Conservation (phyloP, 2,797 vertebrate species). For the Micrastur ruficollis region DNA sequence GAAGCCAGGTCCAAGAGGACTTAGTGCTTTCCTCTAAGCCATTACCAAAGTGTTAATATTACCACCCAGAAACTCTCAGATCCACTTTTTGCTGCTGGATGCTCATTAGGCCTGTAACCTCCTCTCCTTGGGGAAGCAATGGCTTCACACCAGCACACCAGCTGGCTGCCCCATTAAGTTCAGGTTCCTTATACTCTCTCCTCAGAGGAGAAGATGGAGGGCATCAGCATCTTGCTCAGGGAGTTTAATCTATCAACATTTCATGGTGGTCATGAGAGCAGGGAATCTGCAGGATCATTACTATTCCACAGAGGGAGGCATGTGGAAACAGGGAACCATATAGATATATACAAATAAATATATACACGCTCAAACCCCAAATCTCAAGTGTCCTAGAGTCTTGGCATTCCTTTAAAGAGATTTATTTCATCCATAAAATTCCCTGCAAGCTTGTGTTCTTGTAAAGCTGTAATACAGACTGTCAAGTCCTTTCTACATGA, state of each 20-base stretch:
- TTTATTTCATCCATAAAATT: slow-evolving; percentile 42
- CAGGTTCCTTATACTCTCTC: background rate
- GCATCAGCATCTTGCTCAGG: background rate
- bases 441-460: background rate
- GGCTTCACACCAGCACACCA: slow-evolving; percentile 57
- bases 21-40: slow-evolving; percentile 52
- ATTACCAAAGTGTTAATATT: slow-evolving; percentile 57
- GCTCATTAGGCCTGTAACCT: background rate
- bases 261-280: slow-evolving; percentile 15
- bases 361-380: background rate
- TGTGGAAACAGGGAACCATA: background rate
- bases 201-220: slow-evolving; percentile 6
- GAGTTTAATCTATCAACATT: slow-evolving; percentile 1
- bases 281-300: slow-evolving; percentile 15
- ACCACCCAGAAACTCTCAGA: slow-evolving; percentile 61
- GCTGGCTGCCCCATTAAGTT: slow-evolving; percentile 40
- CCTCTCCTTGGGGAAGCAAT: slow-evolving; percentile 31
- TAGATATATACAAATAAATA: slow-evolving; percentile 37
- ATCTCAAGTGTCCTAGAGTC: background rate
- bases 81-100: slow-evolving; percentile 1
- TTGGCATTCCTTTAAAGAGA: slow-evolving; percentile 32
- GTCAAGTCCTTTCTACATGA: background rate
- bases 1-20: slow-evolving; percentile 42
- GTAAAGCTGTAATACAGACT: background rate
- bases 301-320: background rate